Conservation (phyloP, 1,140 invertebrate species). For the Chlorops oryzae region DNA sequence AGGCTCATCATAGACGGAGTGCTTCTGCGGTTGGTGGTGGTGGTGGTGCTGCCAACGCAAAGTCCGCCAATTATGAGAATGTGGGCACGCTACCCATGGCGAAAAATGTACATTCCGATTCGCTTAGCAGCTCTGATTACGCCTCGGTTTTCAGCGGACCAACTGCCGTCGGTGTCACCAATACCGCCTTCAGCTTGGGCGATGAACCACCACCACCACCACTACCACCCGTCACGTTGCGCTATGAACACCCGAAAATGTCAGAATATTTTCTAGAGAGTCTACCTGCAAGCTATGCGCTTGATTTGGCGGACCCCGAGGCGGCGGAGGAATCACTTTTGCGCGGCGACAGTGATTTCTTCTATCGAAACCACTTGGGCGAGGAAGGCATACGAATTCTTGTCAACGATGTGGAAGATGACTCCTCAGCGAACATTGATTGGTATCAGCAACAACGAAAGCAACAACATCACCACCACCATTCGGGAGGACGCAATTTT, state of each 20-base stretch:
- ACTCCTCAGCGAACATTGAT: slow-evolving; percentile 18
- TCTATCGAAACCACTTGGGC: too few relatives aligned
- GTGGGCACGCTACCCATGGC: slow-evolving; percentile 30
- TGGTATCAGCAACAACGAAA: slow-evolving; percentile 24
- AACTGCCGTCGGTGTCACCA: slow-evolving; percentile 9
- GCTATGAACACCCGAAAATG: slow-evolving; percentile 45
- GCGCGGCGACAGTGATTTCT: slow-evolving; percentile 30
- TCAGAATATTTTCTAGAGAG: slow-evolving; percentile 44
- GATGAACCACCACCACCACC: slow-evolving; percentile 2
- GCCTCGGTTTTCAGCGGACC: slow-evolving; percentile 45
- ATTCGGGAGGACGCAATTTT: slow-evolving; percentile 1
- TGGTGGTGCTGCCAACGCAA: neutral
- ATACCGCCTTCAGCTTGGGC: neutral
- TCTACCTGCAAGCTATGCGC: slow-evolving; percentile 30
- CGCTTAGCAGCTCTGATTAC: slow-evolving; percentile 45
- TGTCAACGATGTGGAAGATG: slow-evolving; percentile 9
- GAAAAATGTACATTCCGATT: slow-evolving; percentile 26
- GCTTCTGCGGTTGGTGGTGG: slow-evolving; percentile 24
- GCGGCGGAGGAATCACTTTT: slow-evolving; percentile 31
- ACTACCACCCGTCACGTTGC: slow-evolving; percentile 21
- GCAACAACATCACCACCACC: neutral
- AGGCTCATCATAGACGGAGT: slow-evolving; percentile 26
- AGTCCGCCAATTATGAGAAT: slow-evolving; percentile 34
- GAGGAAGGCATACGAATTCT: slow-evolving; percentile 10
- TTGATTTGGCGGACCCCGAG: slow-evolving; percentile 25